phyloP scores from a whole-genome alignment of 1,140 invertebrate species.

The Drosophila biarmipes region DNA sequence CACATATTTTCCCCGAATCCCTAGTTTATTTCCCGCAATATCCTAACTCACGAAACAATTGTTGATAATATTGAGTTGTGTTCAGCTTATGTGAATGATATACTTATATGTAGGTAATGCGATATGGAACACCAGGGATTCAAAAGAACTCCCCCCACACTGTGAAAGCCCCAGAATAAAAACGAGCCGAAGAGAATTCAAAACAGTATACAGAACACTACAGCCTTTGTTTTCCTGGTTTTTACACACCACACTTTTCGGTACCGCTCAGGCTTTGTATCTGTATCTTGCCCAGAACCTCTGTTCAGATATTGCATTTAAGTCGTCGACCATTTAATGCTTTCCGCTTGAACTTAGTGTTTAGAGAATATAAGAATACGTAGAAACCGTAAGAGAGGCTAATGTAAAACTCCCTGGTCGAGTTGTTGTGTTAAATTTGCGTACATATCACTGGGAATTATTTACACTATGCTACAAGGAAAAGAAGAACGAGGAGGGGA shows the following conservation, averaged over 20 bases:
- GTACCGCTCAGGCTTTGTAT: slow-evolving; percentile 2
- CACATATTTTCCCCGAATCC: slow-evolving; percentile 10
- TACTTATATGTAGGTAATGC: slow-evolving; percentile 26
- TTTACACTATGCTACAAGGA: slow-evolving; percentile 59
- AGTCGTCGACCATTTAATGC: slow-evolving; percentile 40
- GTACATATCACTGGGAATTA: slow-evolving; percentile 77
- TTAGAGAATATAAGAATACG: slow-evolving; percentile 4
- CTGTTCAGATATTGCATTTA: slow-evolving; percentile 44
- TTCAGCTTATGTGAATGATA: slow-evolving; percentile 47
- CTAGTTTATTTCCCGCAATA: slow-evolving; percentile 4
- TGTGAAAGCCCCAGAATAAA: slow-evolving; percentile 12
- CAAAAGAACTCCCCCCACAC: background rate
- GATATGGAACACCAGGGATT: slow-evolving; percentile 16
- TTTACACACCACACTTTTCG: background rate
- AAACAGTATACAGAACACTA: slow-evolving; percentile 8
- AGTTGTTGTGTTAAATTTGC: slow-evolving; percentile 75
- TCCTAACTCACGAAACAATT: slow-evolving; percentile 32
- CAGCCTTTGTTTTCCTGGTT: slow-evolving; percentile 9
- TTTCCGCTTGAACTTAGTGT: slow-evolving; percentile 39
- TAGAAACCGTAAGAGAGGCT: slow-evolving; percentile 33
- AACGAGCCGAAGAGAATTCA: slow-evolving; percentile 6
- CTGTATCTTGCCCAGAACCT: slow-evolving; percentile 17
- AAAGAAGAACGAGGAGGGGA: background rate
- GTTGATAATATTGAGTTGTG: slow-evolving; percentile 64
- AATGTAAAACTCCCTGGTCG: slow-evolving; percentile 37